These are phyloP conservation scores for Chloebia gouldiae DNA, from an alignment of 2,113 vertebrate genomes.

Conservation along the genomic window DNA sequence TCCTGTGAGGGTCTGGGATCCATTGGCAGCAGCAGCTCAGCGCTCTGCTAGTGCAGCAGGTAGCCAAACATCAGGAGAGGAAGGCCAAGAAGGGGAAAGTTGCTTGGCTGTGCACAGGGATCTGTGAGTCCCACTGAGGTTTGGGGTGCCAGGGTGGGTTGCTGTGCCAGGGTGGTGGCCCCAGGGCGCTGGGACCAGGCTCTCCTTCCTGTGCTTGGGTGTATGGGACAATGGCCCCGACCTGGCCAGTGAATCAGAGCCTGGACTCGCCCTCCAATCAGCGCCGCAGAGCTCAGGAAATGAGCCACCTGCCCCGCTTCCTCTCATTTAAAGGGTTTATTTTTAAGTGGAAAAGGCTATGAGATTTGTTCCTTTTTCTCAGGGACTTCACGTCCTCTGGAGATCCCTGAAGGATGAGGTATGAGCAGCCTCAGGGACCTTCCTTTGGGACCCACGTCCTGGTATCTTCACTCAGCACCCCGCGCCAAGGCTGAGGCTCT, in stretches of 20 bases:
- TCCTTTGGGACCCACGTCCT: background rate
- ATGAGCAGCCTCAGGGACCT: background rate
- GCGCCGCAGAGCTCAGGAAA: rapidly evolving
- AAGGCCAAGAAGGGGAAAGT: background rate
- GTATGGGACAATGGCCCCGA: background rate
- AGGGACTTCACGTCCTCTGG: background rate
- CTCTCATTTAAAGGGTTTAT: conserved; percentile 27
- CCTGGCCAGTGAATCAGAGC: background rate
- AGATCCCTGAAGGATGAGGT: background rate
- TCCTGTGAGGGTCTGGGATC: background rate
- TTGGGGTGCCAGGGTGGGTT: rapidly evolving
- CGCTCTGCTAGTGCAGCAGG: background rate
- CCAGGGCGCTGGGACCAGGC: rapidly evolving
- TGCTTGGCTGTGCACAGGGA: background rate
- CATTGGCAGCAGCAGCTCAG: background rate
- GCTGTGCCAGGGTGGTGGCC: background rate
- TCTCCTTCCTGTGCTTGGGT: background rate
- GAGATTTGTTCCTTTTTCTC: conserved; percentile 25
- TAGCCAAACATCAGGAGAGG: background rate
- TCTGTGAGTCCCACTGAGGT: rapidly evolving
- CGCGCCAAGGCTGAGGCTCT: background rate
- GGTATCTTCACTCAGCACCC: background rate
- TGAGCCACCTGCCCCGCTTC: background rate
- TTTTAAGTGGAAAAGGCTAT: conserved; percentile 28
- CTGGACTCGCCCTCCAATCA: background rate